These are phyloP conservation scores for Caloenas nicobarica DNA, from an alignment of 2,113 vertebrate genomes.

Conservation along the genomic window DNA sequence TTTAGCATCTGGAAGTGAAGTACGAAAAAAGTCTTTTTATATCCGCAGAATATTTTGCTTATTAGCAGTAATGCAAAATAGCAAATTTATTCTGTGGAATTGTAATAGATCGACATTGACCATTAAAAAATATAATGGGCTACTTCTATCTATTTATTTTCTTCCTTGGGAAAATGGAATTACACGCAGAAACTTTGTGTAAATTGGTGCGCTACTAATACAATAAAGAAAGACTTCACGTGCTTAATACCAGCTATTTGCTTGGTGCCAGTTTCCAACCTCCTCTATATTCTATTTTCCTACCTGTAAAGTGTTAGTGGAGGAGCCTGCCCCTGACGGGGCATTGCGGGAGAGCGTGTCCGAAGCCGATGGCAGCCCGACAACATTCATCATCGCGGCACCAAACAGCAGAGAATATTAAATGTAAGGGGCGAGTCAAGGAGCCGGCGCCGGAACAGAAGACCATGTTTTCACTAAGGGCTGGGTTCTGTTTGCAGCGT, in stretches of 20 bases:
- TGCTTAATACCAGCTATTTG: not conserved
- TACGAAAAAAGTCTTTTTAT: not conserved
- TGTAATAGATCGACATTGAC: not conserved
- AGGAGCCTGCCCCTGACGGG: not conserved
- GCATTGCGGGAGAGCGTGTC: not conserved
- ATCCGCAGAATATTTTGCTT: not conserved
- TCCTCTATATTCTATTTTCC: not conserved
- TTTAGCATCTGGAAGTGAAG: conserved; percentile 11
- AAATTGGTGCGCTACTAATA: not conserved
- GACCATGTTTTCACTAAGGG: not conserved
- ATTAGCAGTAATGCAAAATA: not conserved
- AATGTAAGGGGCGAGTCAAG: not conserved
- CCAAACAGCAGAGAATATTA: not conserved
- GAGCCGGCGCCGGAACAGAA: not conserved
- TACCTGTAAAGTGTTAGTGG: not conserved
- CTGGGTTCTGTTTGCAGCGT: accelerated
- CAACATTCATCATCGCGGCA: not conserved
- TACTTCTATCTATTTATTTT: not conserved
- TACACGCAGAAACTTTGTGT: not conserved
- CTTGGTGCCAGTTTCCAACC: not conserved
- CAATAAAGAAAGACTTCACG: not conserved
- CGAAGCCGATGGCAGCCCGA: not conserved
- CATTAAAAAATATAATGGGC: not conserved
- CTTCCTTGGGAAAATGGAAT: not conserved
- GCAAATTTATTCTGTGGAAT: not conserved